Conservation (phyloP, 2,113 vertebrate genomes). For the Micromys minutus region DNA sequence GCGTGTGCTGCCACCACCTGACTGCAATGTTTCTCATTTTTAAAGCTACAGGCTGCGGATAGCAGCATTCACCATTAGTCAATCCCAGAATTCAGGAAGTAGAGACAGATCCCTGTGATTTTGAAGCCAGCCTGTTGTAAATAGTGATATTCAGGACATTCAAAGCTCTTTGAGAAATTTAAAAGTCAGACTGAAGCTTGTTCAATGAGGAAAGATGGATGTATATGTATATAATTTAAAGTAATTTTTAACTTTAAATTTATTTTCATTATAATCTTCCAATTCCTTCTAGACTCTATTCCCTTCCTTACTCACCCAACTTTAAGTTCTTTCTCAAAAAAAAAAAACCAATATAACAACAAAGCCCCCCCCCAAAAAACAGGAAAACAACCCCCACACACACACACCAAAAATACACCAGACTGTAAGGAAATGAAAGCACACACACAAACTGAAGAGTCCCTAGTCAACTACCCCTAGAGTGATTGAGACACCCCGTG, state of each 20-base stretch:
- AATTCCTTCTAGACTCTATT: neutral
- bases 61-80: too few relatives aligned
- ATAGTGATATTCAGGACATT: neutral
- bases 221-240: neutral
- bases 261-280: neutral
- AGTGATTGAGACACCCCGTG: neutral
- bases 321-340: neutral
- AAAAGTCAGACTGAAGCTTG: neutral
- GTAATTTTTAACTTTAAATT: neutral
- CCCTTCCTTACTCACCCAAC: neutral
- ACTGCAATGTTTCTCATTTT: neutral
- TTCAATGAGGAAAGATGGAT: neutral
- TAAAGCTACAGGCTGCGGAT: neutral
- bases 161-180: neutral
- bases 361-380: neutral
- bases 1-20: neutral
- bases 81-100: neutral
- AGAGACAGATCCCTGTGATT: neutral
- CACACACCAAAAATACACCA: neutral
- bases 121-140: neutral
- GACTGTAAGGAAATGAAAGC: neutral
- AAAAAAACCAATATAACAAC: neutral
- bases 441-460: neutral
- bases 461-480: neutral
- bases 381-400: neutral